phyloP scores from a whole-genome alignment of 2,797 vertebrate species.

The Macropodus opercularis region DNA sequence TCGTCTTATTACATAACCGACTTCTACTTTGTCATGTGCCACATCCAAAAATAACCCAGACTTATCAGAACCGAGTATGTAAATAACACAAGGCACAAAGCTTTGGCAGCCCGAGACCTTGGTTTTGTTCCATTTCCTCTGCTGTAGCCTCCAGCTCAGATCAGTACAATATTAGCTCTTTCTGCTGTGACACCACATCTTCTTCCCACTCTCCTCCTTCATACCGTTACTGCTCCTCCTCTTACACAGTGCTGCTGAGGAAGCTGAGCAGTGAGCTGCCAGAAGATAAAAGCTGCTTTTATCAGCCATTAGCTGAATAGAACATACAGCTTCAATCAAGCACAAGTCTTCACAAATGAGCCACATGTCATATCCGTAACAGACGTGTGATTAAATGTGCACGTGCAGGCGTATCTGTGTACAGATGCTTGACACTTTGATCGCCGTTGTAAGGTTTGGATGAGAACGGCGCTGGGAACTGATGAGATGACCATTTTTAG shows the following conservation, averaged over 20 bases:
- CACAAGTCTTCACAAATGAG: constrained; percentile 34
- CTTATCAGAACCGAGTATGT: neutral
- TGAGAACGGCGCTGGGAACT: too few relatives aligned
- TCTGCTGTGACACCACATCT: constrained; percentile 18
- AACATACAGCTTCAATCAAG: constrained; percentile 43
- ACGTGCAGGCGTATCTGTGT: constrained; percentile 3
- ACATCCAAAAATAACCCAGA: neutral
- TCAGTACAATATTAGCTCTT: constrained; percentile 1
- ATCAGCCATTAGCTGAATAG: constrained; percentile 55
- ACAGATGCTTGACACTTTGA: constrained; percentile 10
- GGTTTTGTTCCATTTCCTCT: neutral
- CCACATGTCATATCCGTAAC: constrained; percentile 35
- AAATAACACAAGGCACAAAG: neutral
- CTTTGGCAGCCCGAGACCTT: neutral
- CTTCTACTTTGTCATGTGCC: neutral
- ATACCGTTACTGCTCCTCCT: constrained; percentile 21
- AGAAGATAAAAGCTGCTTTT: constrained; percentile 60
- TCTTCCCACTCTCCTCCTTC: constrained; percentile 4
- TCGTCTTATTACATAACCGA: neutral
- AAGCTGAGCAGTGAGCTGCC: constrained; percentile 33
- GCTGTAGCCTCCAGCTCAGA: constrained; percentile 9
- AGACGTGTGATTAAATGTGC: constrained; percentile 2
- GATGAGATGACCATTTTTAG: constrained; percentile 18
- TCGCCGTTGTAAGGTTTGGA: neutral
- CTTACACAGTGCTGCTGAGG: constrained; percentile 19